Conservation (phyloP, 2,888 invertebrate genomes). For the Periphyllus acericola region DNA sequence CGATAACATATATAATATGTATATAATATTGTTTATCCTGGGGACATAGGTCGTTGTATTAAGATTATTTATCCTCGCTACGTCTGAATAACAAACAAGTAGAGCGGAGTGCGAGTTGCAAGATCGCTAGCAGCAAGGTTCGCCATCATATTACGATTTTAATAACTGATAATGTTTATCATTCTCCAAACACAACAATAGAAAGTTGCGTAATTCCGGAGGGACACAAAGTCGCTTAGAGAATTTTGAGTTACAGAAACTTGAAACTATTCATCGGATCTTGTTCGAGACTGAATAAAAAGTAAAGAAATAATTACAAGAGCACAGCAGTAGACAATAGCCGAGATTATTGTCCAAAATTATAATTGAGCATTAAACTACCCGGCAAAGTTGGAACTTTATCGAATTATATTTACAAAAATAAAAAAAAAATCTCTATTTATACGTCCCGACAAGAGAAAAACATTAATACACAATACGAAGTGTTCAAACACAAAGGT, state of each 20-base stretch:
- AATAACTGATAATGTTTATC: slow-evolving; percentile 60
- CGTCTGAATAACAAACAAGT: slow-evolving; percentile 20
- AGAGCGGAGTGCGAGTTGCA: not conserved
- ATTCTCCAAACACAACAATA: slow-evolving; percentile 19
- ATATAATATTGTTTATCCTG: slow-evolving; percentile 8
- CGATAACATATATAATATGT: no score
- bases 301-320: not conserved
- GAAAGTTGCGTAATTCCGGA: slow-evolving; percentile 28
- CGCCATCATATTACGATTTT: slow-evolving; percentile 34
- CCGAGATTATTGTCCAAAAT: not conserved
- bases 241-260: slow-evolving; percentile 28
- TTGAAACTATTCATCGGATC: slow-evolving; percentile 18
- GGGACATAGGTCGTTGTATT: slow-evolving; percentile 31
- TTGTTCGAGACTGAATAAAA: not conserved
- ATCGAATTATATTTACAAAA: not conserved
- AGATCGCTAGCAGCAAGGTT: slow-evolving; percentile 27
- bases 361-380: not conserved
- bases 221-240: slow-evolving; percentile 1
- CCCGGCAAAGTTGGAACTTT: not conserved
- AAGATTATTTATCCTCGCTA: slow-evolving; percentile 26
- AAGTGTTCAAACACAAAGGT: no score
- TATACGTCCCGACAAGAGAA: no score
- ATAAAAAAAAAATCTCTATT: no score
- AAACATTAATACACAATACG: not conserved
- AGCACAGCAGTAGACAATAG: slow-evolving; percentile 6